Conservation (phyloP, 2,113 vertebrate genomes). For the Cryptotis parvus region DNA sequence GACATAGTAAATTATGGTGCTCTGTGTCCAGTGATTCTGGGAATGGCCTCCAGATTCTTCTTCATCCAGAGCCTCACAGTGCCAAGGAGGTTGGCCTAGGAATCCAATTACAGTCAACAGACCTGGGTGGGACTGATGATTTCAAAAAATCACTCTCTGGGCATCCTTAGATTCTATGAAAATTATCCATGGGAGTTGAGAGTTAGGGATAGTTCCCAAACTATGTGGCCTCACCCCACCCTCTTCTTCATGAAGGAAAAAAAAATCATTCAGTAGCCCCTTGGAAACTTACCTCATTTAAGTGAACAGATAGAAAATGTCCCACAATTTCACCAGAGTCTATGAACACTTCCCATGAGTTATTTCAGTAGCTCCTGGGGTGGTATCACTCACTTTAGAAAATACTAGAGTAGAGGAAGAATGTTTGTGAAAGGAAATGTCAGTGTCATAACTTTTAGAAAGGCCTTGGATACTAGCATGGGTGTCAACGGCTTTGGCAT, state of each 20-base stretch:
- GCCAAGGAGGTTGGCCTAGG: not conserved
- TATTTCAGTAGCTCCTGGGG: not conserved
- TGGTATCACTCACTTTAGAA: not conserved
- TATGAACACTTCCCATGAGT: not conserved
- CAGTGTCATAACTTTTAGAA: not conserved
- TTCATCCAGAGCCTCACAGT: not conserved
- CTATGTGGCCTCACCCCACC: no score
- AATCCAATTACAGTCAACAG: not conserved
- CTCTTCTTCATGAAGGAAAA: no score
- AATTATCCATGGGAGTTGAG: not conserved
- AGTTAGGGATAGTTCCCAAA: no score
- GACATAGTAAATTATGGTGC: not conserved
- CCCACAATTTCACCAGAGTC: no score
- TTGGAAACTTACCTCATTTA: no score
- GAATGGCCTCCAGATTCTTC: not conserved
- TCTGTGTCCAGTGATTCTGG: not conserved
- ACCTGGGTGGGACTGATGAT: not conserved
- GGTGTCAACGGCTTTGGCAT: conserved; percentile 44
- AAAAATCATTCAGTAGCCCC: not conserved
- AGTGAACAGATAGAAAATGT: no score
- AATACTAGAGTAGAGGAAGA: not conserved
- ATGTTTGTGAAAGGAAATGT: not conserved
- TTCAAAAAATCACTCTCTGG: not conserved
- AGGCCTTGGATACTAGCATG: conserved; percentile 29
- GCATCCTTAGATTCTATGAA: not conserved